These are phyloP conservation scores for Hyperoplus lanceolatus DNA, from an alignment of 2,797 vertebrate species.

Conservation along the genomic window DNA sequence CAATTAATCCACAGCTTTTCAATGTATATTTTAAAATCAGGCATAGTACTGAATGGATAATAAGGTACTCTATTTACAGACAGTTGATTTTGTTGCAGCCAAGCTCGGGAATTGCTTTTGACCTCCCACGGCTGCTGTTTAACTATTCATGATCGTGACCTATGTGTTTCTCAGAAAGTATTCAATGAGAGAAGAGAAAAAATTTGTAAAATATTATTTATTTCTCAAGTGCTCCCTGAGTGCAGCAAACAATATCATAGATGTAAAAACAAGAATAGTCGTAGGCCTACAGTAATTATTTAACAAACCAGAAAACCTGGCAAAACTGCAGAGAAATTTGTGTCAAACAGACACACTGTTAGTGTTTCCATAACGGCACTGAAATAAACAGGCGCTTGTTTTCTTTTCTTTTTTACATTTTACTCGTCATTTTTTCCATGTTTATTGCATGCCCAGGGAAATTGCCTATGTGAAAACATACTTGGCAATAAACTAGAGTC, in stretches of 20 bases:
- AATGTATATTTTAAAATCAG: background rate
- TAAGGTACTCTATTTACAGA: background rate
- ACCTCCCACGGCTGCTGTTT: too few relatives aligned
- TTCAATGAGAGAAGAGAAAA: too few relatives aligned
- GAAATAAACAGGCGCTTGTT: background rate
- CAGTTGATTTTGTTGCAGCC: background rate
- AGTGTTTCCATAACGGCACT: background rate
- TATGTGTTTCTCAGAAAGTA: too few relatives aligned
- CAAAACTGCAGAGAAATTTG: background rate
- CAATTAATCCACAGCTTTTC: background rate
- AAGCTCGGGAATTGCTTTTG: background rate
- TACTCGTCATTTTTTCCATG: too few relatives aligned
- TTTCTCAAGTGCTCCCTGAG: background rate
- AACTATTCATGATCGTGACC: too few relatives aligned
- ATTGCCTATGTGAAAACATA: too few relatives aligned
- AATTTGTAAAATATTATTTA: background rate
- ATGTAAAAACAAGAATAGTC: background rate
- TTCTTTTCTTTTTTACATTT: too few relatives aligned
- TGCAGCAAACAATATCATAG: background rate
- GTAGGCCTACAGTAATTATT: background rate
- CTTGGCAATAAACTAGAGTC: background rate
- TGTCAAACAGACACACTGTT: background rate
- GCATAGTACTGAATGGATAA: background rate
- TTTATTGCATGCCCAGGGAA: too few relatives aligned
- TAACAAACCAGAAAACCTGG: background rate